Evolutionary conservation across 2,113 vertebrate species (phyloP).

Genomic region (Ictalurus punctatus): DNA sequence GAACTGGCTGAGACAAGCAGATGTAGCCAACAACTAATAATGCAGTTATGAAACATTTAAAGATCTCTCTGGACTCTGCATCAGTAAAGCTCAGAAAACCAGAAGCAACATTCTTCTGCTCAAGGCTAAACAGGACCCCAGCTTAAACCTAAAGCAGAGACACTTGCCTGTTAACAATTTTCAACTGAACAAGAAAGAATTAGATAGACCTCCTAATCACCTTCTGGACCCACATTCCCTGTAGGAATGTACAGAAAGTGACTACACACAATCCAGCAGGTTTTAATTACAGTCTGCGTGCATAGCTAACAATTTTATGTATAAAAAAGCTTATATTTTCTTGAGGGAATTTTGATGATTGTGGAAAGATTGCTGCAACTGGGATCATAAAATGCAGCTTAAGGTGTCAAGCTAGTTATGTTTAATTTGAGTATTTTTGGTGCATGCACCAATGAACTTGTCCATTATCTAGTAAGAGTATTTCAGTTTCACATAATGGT

Average conservation of each 20-base stretch:
- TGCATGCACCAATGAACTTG: not conserved
- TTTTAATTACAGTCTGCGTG: conserved; percentile 68
- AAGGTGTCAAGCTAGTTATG: conserved; percentile 45
- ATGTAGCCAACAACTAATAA: conserved; percentile 83
- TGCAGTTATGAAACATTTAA: conserved; percentile 39
- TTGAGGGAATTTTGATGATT: conserved; percentile 60
- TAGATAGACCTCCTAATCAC: conserved; percentile 54
- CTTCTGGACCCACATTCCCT: conserved; percentile 46
- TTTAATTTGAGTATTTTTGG: conserved; percentile 59
- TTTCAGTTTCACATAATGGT: conserved; percentile 64
- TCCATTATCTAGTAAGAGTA: conserved; percentile 50
- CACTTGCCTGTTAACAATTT: not conserved
- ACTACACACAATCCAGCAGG: conserved; percentile 49
- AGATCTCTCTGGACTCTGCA: conserved; percentile 25
- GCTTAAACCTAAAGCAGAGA: conserved; percentile 33
- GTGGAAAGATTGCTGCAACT: conserved; percentile 56
- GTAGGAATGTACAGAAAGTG: not conserved
- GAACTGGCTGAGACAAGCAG: conserved; percentile 83
- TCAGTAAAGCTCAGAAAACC: conserved; percentile 45
- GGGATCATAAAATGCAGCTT: conserved; percentile 64
- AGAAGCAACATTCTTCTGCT: conserved; percentile 45
- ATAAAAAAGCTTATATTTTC: conserved; percentile 70
- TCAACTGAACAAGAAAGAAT: conserved; percentile 54
- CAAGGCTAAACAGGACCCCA: conserved; percentile 39
- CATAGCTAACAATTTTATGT: conserved; percentile 72